Evolutionary conservation across 2,797 vertebrate genomes (phyloP).

Genomic region (Amblyraja radiata): DNA sequence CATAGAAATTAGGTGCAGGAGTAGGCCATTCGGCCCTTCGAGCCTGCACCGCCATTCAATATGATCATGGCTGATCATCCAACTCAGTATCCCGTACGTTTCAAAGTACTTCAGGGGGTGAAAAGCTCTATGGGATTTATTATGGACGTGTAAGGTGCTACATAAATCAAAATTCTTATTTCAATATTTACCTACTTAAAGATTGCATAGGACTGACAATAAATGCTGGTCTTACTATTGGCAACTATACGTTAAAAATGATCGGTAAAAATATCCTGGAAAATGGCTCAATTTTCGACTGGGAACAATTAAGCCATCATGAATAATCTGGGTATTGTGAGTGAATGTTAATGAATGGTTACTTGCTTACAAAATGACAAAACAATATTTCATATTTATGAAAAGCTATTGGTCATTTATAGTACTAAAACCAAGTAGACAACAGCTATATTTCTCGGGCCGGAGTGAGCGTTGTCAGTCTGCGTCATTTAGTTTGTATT

Average conservation of each 20-base stretch:
- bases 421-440: neutral
- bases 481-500: neutral
- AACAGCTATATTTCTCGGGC: neutral
- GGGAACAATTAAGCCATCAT: neutral
- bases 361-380: neutral
- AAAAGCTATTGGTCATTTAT: neutral
- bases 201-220: neutral
- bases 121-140: neutral
- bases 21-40: no score
- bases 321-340: neutral
- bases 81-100: no score
- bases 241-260: neutral
- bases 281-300: neutral
- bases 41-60: no score
- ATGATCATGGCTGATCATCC: no score
- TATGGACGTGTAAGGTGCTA: neutral
- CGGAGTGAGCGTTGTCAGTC: neutral
- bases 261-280: neutral
- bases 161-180: neutral
- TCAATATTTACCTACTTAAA: neutral
- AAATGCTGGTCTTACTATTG: neutral
- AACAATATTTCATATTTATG: neutral
- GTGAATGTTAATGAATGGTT: neutral
- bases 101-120: no score
- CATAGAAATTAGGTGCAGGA: no score